Conservation (phyloP, 2,888 invertebrate species). For the Oscheius onirici region DNA sequence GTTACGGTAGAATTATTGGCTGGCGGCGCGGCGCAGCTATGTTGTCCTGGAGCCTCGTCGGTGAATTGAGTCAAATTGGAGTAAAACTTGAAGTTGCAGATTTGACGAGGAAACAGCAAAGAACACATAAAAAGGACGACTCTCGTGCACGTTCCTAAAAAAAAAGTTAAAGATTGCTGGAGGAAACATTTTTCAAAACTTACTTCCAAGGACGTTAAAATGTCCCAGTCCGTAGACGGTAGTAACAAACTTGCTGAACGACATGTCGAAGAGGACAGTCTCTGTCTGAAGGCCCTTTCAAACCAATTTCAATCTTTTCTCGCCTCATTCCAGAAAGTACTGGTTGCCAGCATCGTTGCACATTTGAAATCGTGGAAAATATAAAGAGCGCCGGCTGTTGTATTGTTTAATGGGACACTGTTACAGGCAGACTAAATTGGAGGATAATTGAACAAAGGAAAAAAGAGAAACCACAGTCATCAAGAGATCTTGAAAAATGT, state of each 20-base stretch:
- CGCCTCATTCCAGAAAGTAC: conserved; percentile 1
- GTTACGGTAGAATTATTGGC: too few species aligned
- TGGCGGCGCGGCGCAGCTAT: not conserved
- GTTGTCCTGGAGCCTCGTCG: not conserved
- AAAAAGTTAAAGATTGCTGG: too few species aligned
- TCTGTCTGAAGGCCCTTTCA: not conserved
- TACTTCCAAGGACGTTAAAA: not conserved
- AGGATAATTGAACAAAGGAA: not conserved
- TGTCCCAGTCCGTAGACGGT: not conserved
- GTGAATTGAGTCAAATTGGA: not conserved
- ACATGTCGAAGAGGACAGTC: not conserved
- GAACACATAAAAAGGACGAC: not conserved
- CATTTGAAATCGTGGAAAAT: conserved; percentile 7
- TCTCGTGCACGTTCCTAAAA: not conserved
- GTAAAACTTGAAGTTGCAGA: not conserved
- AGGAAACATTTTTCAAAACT: too few species aligned
- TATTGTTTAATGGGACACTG: not conserved
- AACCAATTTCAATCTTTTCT: not conserved
- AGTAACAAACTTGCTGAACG: not conserved
- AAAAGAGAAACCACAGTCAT: not conserved
- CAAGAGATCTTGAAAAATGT: not conserved
- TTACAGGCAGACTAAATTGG: not conserved
- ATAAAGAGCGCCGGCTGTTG: not conserved
- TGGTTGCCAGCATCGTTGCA: not conserved
- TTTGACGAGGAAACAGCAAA: not conserved